Evolutionary conservation across 2,797 vertebrate genomes (phyloP), one percentile per base, ranked within the genome.

Genomic region (Huso huso): DNA sequence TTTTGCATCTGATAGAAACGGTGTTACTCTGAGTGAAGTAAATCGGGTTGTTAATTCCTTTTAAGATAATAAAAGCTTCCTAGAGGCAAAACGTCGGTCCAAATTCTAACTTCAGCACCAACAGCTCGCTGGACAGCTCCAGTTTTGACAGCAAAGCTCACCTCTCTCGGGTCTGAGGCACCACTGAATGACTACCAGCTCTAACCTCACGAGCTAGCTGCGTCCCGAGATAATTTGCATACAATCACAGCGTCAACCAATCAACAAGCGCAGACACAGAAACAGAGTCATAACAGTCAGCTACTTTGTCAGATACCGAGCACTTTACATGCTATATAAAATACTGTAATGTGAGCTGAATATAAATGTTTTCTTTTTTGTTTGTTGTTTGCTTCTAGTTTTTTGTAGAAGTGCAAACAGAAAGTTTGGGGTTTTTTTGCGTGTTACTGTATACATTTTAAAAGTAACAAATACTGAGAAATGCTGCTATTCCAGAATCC

Each of bases 91-190:
- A 63, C 61, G 10, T 55, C 53, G 53, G n/a, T 55, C 53, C 9
- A 51, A 23, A 68, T 68, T 69, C 57, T 64, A 65, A 76, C 71
- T 88, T 89, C 88, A 89, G 89, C 83, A 89, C 86, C 82, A 73
- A 73, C 53, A 71, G 66, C 37, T 50, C 37, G 82, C 73, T 72
- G 86, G 82, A 89, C 87, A 89, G 89, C 84, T 88, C 86, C 82
- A 68, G 52, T 66, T 51, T 78, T 71, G 53, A 69, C 72, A 76
- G 75, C 70, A 73, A 77, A 10, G 79, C 78, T 86, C 76, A 76
- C 79, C 81, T 84, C 86, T 75, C 73, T 74, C 75, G 62, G 73
- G 77, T 87, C 83, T 84, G 72, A 18, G 75, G 83, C 71, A 79
- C 79, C 79, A 82, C 81, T 71, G 77, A 60, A 63, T n/a, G 37